Evolutionary conservation across 2,888 invertebrate species (phyloP), one percentile per base, ranked within the genome.

Genomic region (Laspeyria flexula): DNA sequence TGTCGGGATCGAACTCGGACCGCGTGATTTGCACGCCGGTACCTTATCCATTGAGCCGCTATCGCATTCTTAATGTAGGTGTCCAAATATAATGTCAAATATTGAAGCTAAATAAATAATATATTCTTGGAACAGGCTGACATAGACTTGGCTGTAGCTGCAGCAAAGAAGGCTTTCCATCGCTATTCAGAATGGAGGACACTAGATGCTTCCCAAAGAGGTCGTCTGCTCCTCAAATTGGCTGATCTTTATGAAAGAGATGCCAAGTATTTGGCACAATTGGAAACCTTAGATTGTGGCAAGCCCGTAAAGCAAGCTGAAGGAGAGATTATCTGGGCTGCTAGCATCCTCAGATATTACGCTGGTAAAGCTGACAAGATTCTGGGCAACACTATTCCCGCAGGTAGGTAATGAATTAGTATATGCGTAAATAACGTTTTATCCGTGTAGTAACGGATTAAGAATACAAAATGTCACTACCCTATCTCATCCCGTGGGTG

Each of bases 261-360:
- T 73, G 87, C 88, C 52, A 89, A 93, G 10, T 94, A 95, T 60
- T 77, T 98, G 51, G 95, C 96, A 4, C 95, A 97, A 66, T 92
- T 99, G 71, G 99, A 99, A 88, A 98, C 98, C 0, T 81, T 98
- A 60, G 98, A 99, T 85, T 97, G 97, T 85, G 98, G 98, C 12
- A 99, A 98, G 80, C 98, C 98, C 0, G 97, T 95, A 72, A 87
- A 93, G 13, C 90, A 94, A 68, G 94, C 97, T 0, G 88, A 89
- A 41, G 94, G 93, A 12, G 97, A 97, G 81, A 78, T 96, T 0
- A 79, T 91, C 0, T 87, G 92, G 73, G 85, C 94, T 25, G 90
- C 95, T 10, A 92, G 93, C 43, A 93, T 94, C 44, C 69, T 97
- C 27, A 94, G 97, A 56, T 98, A 97, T 80, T 97, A 95, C 85